These are phyloP conservation scores for Lathamus discolor DNA, from an alignment of 2,113 vertebrate genomes.

Conservation along the genomic window DNA sequence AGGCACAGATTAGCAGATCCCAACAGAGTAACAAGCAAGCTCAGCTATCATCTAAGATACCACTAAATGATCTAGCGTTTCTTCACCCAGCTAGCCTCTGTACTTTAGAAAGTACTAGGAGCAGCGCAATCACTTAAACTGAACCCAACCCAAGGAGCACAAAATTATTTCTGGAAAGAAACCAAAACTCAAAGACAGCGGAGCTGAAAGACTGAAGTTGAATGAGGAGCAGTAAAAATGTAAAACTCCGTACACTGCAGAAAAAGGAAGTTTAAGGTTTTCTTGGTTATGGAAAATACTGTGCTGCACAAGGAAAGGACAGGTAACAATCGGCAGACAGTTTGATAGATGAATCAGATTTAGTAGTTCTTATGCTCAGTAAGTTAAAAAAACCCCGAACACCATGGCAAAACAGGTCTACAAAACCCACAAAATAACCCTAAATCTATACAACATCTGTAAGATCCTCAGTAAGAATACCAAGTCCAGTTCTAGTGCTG, in stretches of 20 bases:
- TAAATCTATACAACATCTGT: accelerated
- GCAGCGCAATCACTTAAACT: not conserved
- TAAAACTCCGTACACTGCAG: not conserved
- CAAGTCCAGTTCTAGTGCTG: not conserved
- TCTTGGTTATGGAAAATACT: not conserved
- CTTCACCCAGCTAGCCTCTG: not conserved
- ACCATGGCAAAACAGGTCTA: not conserved
- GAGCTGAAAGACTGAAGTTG: not conserved
- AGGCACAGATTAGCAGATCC: not conserved
- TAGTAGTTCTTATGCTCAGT: not conserved
- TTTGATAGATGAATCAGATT: not conserved
- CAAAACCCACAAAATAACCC: not conserved
- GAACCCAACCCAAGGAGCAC: not conserved
- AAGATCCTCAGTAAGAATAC: not conserved
- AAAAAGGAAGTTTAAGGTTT: not conserved
- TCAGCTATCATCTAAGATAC: not conserved
- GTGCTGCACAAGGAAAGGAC: not conserved
- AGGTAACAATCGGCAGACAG: not conserved
- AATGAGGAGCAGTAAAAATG: not conserved
- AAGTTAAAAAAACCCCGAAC: not conserved
- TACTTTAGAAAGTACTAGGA: not conserved
- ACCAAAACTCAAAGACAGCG: not conserved
- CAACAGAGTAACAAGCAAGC: not conserved
- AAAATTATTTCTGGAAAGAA: not conserved
- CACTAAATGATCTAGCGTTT: not conserved